Conservation (phyloP, 2,888 invertebrate genomes). For the Labia minor region DNA sequence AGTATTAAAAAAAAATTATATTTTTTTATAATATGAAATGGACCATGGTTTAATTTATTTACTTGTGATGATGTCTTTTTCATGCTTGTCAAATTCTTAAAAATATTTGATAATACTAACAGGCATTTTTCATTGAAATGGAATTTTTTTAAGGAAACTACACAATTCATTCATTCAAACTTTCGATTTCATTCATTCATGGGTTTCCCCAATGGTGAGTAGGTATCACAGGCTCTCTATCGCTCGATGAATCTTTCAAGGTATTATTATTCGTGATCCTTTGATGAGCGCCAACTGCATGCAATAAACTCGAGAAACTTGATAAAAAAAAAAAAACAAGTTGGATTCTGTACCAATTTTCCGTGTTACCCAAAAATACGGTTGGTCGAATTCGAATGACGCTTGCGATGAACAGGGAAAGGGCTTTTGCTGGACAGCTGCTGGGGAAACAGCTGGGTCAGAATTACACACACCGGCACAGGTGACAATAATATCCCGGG, state of each 20-base stretch:
- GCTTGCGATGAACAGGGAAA: background rate
- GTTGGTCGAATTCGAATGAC: background rate
- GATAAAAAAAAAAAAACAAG: background rate
- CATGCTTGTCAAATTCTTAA: background rate
- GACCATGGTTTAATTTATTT: no score
- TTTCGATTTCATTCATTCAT: background rate
- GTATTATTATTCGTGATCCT: no score
- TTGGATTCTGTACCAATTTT: background rate
- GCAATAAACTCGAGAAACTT: no score
- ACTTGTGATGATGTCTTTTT: no score
- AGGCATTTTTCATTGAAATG: background rate
- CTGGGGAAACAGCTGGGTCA: background rate
- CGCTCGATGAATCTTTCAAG: no score
- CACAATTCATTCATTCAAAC: background rate
- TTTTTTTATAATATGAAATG: no score
- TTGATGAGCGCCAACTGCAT: no score
- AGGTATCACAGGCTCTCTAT: no score
- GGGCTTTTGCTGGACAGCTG: background rate
- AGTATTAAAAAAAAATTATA: no score
- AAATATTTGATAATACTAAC: background rate
- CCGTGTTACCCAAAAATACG: background rate
- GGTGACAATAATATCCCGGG: background rate
- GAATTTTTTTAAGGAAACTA: background rate
- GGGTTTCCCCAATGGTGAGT: background rate
- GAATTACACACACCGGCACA: background rate